phyloP scores from a whole-genome alignment of 2,888 invertebrate species.

The Eutolmus rufibarbis region DNA sequence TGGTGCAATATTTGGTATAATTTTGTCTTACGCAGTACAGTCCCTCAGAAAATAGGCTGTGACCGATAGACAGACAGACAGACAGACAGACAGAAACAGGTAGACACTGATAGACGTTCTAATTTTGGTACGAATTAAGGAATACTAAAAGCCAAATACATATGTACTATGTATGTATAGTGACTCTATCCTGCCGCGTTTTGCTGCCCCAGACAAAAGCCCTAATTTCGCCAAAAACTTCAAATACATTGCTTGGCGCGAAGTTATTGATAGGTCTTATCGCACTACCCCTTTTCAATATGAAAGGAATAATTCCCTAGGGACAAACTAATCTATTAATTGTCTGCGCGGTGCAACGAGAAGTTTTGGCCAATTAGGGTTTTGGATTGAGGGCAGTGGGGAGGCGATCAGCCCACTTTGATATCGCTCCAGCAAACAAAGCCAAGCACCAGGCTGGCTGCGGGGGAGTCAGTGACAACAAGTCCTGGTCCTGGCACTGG shows the following conservation, averaged over 20 bases:
- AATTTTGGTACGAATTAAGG: no score
- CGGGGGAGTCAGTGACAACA: background rate
- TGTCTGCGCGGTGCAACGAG: background rate
- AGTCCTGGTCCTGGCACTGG: background rate
- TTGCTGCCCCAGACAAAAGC: no score
- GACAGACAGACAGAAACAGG: no score
- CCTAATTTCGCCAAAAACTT: background rate
- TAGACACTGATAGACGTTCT: no score
- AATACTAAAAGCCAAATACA: no score
- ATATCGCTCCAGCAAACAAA: background rate
- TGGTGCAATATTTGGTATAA: no score
- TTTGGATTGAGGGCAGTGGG: background rate
- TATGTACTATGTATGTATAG: no score
- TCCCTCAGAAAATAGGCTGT: no score
- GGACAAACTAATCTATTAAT: background rate
- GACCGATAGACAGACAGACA: no score
- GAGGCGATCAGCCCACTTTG: background rate
- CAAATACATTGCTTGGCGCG: background rate
- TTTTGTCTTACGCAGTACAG: no score
- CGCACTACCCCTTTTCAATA: background rate
- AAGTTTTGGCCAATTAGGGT: background rate
- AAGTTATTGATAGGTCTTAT: background rate
- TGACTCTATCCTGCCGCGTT: no score
- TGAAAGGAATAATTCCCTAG: background rate
- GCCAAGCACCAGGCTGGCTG: background rate